Base-by-base conservation (phyloP, 2,797 vertebrate genomes). In the Aplochiton taeniatus region DNA sequence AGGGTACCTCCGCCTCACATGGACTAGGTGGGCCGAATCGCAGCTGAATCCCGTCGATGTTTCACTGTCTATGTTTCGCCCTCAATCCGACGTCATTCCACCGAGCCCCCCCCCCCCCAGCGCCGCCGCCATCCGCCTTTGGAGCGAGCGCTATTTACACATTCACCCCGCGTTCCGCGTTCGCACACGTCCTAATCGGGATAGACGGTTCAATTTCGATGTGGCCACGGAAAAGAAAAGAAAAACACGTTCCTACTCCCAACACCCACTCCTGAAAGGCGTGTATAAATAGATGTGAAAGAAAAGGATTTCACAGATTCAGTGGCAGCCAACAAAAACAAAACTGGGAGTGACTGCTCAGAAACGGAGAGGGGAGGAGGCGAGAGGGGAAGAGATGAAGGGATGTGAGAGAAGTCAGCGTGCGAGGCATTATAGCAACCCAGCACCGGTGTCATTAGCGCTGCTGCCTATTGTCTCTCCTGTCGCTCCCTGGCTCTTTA, bases 171-270 rank as follows among this genome's bases (percentile, higher is more conserved):
- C 77, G 73, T 77, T 75, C 68, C 68, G 12, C 6, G 18, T 63
- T 53, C 52, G 76, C 82, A 78, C 76, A 65, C 79, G 74, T 86
- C 86, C 81, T 86, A 87, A 89, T 88, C 83, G 76, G 77, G 87
- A 84, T 76, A 83, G 81, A 88, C 79, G 77, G 74, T 79, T 89
- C 78, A 76, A 85, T 85, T 87, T 84, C 80, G 76, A 72, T 61
- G 65, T 49, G 46, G 72, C 77, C 67, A 72, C 31, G 31, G 6
- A 31, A 31, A 6, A 31, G 6, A 6, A 31, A 31, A 31, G 31
- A 31, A 31, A 78, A 81, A 84, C 84, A 83, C 14, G 74, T 82
- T 78, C 76, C 59, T 66, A 80, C 83, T 81, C 74, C 41, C 8
- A 49, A 31, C 64, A 69, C 73, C 80, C 77, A 75, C 78, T 73